Percentiles rank a stretch among this genome's conserved stretches.
These are phyloP conservation scores for Ornithoptera priamus DNA, from an alignment of 2,888 invertebrate species.

Conservation along the genomic window DNA sequence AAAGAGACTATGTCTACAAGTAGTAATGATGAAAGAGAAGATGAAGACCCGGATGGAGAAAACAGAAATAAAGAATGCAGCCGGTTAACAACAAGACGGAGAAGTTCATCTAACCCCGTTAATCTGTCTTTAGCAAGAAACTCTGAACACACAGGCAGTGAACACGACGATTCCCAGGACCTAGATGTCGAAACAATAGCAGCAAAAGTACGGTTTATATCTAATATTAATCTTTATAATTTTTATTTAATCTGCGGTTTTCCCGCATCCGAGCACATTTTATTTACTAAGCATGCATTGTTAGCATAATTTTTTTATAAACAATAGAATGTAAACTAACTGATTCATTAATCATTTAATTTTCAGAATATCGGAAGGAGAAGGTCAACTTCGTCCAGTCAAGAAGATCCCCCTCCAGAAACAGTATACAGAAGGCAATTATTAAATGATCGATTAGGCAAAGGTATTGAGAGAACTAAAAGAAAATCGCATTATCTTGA, in stretches of 20 bases:
- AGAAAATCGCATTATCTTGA: slow-evolving; percentile 83
- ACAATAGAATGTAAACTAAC: background rate
- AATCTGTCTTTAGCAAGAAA: slow-evolving; percentile 85
- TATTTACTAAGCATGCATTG: background rate
- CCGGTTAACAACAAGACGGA: slow-evolving; percentile 80
- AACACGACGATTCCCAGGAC: slow-evolving; percentile 77
- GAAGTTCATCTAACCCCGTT: slow-evolving; percentile 90
- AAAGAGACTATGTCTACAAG: slow-evolving; percentile 78
- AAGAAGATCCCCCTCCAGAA: slow-evolving; percentile 76
- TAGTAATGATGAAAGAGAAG: slow-evolving; percentile 76
- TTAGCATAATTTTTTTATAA: background rate
- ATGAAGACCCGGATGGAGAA: slow-evolving; percentile 74
- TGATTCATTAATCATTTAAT: slow-evolving; percentile 11
- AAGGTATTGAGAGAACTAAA: slow-evolving; percentile 82
- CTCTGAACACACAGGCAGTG: slow-evolving; percentile 80
- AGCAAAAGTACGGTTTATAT: slow-evolving; percentile 62
- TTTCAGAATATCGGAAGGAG: slow-evolving; percentile 71
- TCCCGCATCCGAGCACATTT: background rate
- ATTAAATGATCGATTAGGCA: slow-evolving; percentile 80
- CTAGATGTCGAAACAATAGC: slow-evolving; percentile 78
- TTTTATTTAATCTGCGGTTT: background rate
- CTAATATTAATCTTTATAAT: background rate
- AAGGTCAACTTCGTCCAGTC: slow-evolving; percentile 75
- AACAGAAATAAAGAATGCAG: slow-evolving; percentile 75
- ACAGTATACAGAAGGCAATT: slow-evolving; percentile 81